phyloP scores from a whole-genome alignment of 1,140 invertebrate species.

The Lethocerus indicus region DNA sequence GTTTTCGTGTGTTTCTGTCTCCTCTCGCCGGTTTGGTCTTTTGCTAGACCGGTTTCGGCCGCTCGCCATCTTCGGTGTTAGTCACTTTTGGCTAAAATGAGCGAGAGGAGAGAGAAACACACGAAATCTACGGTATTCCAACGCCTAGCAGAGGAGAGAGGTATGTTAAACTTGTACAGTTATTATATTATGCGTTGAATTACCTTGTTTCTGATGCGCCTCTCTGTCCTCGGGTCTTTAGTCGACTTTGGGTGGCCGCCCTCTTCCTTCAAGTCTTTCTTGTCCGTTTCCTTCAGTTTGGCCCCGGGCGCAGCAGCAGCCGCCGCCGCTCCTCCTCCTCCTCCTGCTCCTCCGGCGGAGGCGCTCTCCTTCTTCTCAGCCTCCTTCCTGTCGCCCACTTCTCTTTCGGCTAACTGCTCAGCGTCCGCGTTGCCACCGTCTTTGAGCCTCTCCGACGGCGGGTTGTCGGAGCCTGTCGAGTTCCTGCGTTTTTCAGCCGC shows the following conservation, averaged over 20 bases:
- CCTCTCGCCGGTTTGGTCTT: too few relatives aligned
- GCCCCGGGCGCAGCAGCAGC: conserved; percentile 11
- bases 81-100: too few relatives aligned
- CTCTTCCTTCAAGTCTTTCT: conserved; percentile 24
- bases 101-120: too few relatives aligned
- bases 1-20: background rate
- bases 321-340: background rate
- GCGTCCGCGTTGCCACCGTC: conserved; percentile 3
- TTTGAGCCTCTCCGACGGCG: too few relatives aligned
- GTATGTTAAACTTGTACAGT: too few relatives aligned
- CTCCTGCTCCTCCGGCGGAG: background rate
- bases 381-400: conserved; percentile 2
- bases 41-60: too few relatives aligned
- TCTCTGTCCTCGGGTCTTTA: conserved; percentile 36
- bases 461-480: too few relatives aligned
- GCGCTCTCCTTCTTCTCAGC: conserved; percentile 5
- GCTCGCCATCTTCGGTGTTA: too few relatives aligned
- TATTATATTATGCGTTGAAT: too few relatives aligned
- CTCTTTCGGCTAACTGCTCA: background rate
- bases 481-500: too few relatives aligned
- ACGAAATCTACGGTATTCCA: too few relatives aligned
- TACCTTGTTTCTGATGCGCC: conserved; percentile 49
- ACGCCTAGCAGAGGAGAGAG: too few relatives aligned
- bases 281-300: conserved; percentile 22
- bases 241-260: conserved; percentile 18